Evolutionary conservation across 2,888 invertebrate genomes (phyloP), one percentile per base, ranked within the genome.

Genomic region (Ichneumon xanthorius): DNA sequence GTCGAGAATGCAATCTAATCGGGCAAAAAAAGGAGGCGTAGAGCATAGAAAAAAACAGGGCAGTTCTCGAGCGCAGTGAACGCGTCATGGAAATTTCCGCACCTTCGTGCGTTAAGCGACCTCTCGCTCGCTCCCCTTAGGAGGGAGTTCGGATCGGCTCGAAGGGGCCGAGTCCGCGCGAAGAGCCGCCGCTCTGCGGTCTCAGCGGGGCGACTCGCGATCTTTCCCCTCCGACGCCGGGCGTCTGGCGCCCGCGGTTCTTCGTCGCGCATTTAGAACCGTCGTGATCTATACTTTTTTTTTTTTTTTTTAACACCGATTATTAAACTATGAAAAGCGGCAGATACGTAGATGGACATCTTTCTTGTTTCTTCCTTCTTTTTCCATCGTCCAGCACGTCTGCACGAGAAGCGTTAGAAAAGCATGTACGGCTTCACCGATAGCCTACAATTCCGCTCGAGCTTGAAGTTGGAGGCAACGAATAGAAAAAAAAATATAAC

Each of bases 11-110:
- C 61, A 30, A 61, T 30, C 30, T 5, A 30, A 61, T 37, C 37
- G 61, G 16, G 2, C 58, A 11, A 30, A 14, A 19, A 26, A 61
- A 22, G 30, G 22, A 61, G 61, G 30, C 14, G 16, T 16, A 22
- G 45, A 9, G 19, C 45, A 45, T 45, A 45, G 40, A 40, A 61
- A 16, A 30, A 72, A 40, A 40, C 48, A 63, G 73, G 73, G 63
- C 63, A 75, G 58, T 80, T 68, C 53, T 75, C 67, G 55, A 19
- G 80, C 45, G 71, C 63, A 75, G 45, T 19, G 53, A 48, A 61
- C 30, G 55, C 70, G 85, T 85, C 78, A 82, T 85, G 85, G 85
- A 85, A 85, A 81, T 85, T 85, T 82, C 85, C 85, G 58, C 82
- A 73, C 78, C 77, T 82, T 78, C 68, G 78, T 19, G 68, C 33